Base-by-base conservation (phyloP, 2,888 invertebrate genomes). In the Volucella zonaria region DNA sequence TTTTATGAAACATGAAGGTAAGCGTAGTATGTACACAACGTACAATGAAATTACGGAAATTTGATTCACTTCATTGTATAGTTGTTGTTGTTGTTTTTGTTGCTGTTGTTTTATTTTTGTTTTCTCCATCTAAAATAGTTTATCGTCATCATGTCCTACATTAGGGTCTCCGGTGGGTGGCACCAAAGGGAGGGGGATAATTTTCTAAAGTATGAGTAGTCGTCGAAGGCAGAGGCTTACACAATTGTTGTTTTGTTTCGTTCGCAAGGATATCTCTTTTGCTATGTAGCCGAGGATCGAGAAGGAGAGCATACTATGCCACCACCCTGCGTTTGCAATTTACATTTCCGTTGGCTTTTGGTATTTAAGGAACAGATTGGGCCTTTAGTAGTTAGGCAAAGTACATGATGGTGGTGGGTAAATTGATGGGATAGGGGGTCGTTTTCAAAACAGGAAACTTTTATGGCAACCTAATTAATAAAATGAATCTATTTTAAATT, bases 381-480 rank as follows among this genome's bases (percentile, higher is more conserved):
- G 71, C 59, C 68, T 68, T 31, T 31, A 31, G 74, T 66, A 43
- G 43, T 64, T 59, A 58, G 59, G 51, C 58, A 43, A 51, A 31
- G 51, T 12, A 43, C 18, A 23, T 23, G 38, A 52, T 40, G 12
- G n/a, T 12, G 15, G 43, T 62, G 40, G 4, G 58, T 47, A 47
- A 67, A 77, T 12, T 64, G 42, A 54, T 42, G 42, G 18, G 2
- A 43, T 49, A 49, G 71, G 42, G 71, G 66, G 54, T 83, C 80
- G 70, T 67, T 70, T 75, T 80, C 70, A 80, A 76, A 83, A 80
- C 75, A 83, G 80, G 80, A 88, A 89, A 88, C 88, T 89, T 89
- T 88, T 89, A 89, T 89, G 88, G 86, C 89, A 89, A 88, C 89
- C 89, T 89, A 90, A 90, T 90, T 90, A 90, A 90, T 90, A 89